phyloP scores from a whole-genome alignment of 2,797 vertebrate species.

The Acanthornis magna region DNA sequence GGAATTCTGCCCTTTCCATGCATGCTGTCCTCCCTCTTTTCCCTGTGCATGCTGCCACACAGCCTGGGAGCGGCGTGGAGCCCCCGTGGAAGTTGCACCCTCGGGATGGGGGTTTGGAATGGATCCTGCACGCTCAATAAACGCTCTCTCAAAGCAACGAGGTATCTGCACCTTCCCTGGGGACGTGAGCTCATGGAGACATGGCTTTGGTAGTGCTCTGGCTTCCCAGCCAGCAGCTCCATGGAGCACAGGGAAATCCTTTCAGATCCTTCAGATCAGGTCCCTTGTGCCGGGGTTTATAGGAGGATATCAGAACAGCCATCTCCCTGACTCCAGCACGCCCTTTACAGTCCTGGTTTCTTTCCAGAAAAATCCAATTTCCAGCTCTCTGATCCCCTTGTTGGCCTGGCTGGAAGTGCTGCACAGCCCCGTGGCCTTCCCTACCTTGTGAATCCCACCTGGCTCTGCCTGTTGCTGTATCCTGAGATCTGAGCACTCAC shows the following conservation, averaged over 20 bases:
- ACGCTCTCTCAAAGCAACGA: rapidly evolving
- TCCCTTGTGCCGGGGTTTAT: neutral
- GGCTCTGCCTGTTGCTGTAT: rapidly evolving
- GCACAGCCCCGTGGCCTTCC: neutral
- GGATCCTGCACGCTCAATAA: neutral
- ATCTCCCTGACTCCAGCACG: rapidly evolving
- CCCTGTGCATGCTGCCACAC: neutral
- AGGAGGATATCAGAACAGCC: rapidly evolving
- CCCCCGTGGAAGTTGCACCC: neutral
- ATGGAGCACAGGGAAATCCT: neutral
- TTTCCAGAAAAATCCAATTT: neutral
- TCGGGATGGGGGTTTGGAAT: neutral
- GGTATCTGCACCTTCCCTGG: neutral
- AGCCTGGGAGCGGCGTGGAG: neutral
- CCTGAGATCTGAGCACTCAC: rapidly evolving
- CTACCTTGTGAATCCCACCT: rapidly evolving
- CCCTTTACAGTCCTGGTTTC: neutral
- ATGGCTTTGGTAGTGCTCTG: neutral
- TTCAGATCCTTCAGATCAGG: neutral
- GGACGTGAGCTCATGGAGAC: neutral
- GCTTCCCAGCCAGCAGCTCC: neutral
- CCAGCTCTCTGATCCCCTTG: neutral
- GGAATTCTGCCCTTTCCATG: neutral
- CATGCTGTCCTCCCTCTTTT: neutral
- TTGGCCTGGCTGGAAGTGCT: too few relatives aligned